Base-by-base conservation (phyloP, 1,140 invertebrate species). In the Drosophila equinoxialis region DNA sequence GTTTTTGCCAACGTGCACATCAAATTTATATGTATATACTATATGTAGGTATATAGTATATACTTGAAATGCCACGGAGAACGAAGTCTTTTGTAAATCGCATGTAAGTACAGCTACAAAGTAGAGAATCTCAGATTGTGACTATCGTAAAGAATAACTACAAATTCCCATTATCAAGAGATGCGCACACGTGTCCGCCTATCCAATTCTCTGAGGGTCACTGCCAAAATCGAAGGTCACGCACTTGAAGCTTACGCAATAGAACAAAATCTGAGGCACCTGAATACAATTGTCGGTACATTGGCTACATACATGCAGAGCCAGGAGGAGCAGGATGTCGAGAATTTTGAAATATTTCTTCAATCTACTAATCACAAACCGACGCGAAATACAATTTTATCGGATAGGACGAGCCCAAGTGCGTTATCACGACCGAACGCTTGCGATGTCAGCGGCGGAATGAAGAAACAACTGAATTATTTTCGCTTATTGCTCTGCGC, bases 381-480 rank as follows among this genome's bases (percentile, higher is more conserved):
- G 57, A 20, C 57, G 57, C 57, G 57, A 37, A 39, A 20, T 48
- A 17, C 11, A 23, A 4, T 59, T 13, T n/a, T 26, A 58, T 14
- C 54, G 37, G 20, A 23, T 60, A 58, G 17, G 17, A 7, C n/a
- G 11, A 7, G 13, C 14, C 26, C 48, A 65, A 71, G 48, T 68
- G 65, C 65, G 63, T 62, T 60, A 57, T 76, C 77, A 89, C 84
- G 70, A 81, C 84, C 77, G 81, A 84, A 55, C 84, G 84, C 84
- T 87, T 78, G 77, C 80, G 84, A 83, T 86, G 84, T 79, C 84
- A 77, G 74, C 84, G 74, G 79, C 84, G 80, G 84, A 87, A 87
- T 87, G 83, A 89, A 89, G 78, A 89, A 87, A 74, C 45, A 89
- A 83, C 74, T 89, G 71, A 89, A 89, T 89, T 89, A 81, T 89